Conservation (phyloP, 2,888 invertebrate species). For the Tiphia femorata region DNA sequence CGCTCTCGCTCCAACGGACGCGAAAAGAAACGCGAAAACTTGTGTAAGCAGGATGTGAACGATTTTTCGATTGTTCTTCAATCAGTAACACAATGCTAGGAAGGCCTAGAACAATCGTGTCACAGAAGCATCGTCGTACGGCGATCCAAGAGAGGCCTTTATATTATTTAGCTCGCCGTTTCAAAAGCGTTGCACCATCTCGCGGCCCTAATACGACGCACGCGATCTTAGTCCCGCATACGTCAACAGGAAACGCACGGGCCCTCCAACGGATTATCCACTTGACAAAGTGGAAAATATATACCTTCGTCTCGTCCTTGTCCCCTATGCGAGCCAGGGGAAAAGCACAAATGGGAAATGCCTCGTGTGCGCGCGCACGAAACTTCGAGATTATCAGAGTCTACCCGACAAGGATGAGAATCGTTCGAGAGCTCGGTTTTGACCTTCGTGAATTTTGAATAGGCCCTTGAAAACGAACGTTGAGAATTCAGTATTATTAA, state of each 20-base stretch:
- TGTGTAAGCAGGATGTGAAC: conserved; percentile 49
- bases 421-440: no score
- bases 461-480: no score
- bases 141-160: conserved; percentile 8
- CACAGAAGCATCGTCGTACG: conserved; percentile 1
- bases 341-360: no score
- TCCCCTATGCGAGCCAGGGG: no score
- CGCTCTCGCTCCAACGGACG: no score
- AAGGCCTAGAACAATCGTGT: no score
- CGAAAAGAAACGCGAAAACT: no score
- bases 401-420: no score
- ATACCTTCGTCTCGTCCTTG: neutral
- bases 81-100: conserved; percentile 8
- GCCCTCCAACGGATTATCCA: conserved; percentile 37
- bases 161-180: conserved; percentile 13
- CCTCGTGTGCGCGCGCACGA: no score
- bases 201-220: conserved; percentile 12
- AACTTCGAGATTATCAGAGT: no score
- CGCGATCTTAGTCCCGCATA: neutral
- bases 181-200: neutral
- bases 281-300: conserved; percentile 41
- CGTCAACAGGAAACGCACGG: conserved; percentile 39
- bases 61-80: conserved; percentile 43
- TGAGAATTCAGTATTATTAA: no score
- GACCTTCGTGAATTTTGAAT: no score